Percentiles rank a stretch among this genome's conserved stretches.
Conservation (phyloP, 2,113 vertebrate genomes). For the Gnathonemus echidnorhynchus region DNA sequence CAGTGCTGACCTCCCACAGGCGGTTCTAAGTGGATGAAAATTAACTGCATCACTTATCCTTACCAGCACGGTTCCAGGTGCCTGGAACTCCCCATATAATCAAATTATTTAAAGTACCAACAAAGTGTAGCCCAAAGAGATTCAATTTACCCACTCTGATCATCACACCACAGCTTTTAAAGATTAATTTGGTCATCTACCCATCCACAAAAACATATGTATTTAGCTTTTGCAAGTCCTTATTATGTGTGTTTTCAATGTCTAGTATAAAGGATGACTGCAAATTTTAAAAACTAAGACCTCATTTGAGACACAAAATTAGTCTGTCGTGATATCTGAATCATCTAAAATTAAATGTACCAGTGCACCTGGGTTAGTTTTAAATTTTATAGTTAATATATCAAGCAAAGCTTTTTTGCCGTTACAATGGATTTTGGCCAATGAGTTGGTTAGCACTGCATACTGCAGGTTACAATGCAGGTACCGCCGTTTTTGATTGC, state of each 20-base stretch:
- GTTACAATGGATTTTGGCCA: background rate
- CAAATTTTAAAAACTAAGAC: background rate
- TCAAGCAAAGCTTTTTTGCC: background rate
- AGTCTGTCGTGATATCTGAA: background rate
- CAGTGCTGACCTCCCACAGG: background rate
- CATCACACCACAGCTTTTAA: background rate
- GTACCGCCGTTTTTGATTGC: background rate
- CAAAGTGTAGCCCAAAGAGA: background rate
- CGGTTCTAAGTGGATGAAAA: background rate
- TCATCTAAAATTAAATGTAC: background rate
- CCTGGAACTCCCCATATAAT: background rate
- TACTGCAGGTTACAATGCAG: background rate
- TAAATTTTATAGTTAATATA: background rate
- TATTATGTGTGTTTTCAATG: background rate
- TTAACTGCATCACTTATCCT: constrained; percentile 24
- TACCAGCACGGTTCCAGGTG: background rate
- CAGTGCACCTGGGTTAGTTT: background rate
- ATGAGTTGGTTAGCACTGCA: background rate
- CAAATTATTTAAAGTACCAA: background rate
- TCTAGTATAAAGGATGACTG: background rate
- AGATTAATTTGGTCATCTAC: background rate
- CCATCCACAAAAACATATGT: background rate
- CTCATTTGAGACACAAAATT: background rate
- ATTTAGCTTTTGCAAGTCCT: background rate
- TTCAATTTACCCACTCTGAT: background rate